Base-by-base conservation (phyloP, 2,888 invertebrate species). In the Drosophila percnosoma region DNA sequence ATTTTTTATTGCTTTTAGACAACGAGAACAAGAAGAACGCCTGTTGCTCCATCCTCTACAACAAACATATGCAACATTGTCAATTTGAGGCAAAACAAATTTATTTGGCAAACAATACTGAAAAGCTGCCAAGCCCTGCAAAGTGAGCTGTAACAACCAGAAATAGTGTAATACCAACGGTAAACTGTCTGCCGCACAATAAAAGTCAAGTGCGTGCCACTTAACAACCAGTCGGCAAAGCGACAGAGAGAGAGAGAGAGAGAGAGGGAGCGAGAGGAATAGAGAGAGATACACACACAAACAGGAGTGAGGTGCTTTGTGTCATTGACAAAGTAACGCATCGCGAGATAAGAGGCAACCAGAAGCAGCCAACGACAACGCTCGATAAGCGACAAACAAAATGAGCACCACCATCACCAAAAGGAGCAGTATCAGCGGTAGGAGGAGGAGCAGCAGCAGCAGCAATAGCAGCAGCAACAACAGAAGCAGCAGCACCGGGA, bases 141-240 rank as follows among this genome's bases (percentile, higher is more conserved):
- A 64, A 53, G 29, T 31, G 40, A 38, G 58, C 62, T 27, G 27
- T 40, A 51, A 38, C 31, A 31, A 42, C 36, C 24, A 21, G 34
- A 45, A 53, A 48, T 73, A 70, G 73, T 68, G 69, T 61, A 51
- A 31, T 21, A 49, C 63, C 29, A 62, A 66, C 73, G 70, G 70
- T 68, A 62, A 65, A 69, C 73, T 74, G 80, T 68, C 70, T 69
- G 79, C 63, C 74, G 61, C 70, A 73, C 82, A 73, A 83, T 71
- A 80, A 83, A 78, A 83, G 72, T 69, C 73, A 80, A 82, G 79
- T 83, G 82, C 59, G 73, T 72, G 78, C 70, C 78, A 80, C 78
- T 83, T 75, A 76, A 78, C 71, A 81, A 69, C 68, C 76, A 70
- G 72, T 77, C 59, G 42, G 27, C 31, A 52, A 57, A 21, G 38